Base-by-base conservation (phyloP, 1,140 invertebrate genomes). In the Heterodera carotae region DNA sequence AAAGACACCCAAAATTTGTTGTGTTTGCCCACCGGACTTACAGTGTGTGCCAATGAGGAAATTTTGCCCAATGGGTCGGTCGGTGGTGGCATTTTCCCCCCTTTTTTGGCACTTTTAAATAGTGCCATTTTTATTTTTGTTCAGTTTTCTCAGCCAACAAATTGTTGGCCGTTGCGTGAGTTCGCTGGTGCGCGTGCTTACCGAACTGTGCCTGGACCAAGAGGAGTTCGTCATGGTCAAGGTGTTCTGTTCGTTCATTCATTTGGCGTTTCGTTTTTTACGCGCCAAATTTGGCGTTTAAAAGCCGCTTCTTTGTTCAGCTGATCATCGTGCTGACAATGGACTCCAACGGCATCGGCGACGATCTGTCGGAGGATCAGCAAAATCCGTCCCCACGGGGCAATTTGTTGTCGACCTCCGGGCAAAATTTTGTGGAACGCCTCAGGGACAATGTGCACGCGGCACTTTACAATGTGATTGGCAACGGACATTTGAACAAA, bases 391-490 rank as follows among this genome's bases (percentile, higher is more conserved):
- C 73, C 80, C 56, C 60, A 66, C 76, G 27, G 67, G 59, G 67
- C 53, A 64, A 60, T 29, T 43, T 59, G 64, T 67, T 83, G n/a
- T 83, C 82, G 33, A n/a, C 31, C 15, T 67, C 69, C 33, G 79
- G 76, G 59, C 73, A 81, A 60, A 60, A 60, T 36, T 80, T 78
- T 71, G 77, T 85, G 39, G 64, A 75, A n/a, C 66, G 75, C 36
- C 67, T 85, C 22, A 84, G 84, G 39, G 84, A 84, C 64, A 43
- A 67, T 33, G 75, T 86, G 18, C 82, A 84, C 68, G 62, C 84
- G 12, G 80, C 84, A 29, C 72, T 85, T 15, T 86, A 84, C 71
- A 78, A 85, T 66, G 36, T 66, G 62, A 66, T n/a, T n/a, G n/a
- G n/a, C n/a, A n/a, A n/a, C n/a, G n/a, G n/a, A n/a, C n/a, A n/a